These are phyloP conservation scores for Meda fulgida DNA, from an alignment of 2,797 vertebrate species.

Conservation along the genomic window DNA sequence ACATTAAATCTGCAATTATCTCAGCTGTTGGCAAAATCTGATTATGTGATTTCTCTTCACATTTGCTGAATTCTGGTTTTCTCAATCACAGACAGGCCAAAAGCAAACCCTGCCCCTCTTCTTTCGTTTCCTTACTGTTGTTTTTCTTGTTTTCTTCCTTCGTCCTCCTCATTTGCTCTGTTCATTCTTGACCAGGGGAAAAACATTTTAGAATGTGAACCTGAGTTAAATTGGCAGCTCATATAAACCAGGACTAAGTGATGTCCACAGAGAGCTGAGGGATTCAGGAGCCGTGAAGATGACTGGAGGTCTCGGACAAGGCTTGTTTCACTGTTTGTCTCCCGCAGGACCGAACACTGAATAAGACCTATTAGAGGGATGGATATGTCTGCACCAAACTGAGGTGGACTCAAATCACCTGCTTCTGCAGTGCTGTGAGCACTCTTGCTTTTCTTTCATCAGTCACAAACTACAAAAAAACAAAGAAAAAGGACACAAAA, in stretches of 20 bases:
- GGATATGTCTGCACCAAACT: constrained; percentile 37
- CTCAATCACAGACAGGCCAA: neutral
- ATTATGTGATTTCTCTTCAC: neutral
- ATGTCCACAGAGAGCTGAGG: constrained; percentile 32
- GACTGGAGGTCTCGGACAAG: constrained; percentile 28
- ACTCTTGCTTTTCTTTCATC: constrained; percentile 29
- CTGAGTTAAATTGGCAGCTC: constrained; percentile 33
- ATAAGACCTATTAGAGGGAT: constrained; percentile 51
- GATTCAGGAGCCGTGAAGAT: constrained; percentile 13
- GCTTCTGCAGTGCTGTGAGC: constrained; percentile 23
- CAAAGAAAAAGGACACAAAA: constrained; percentile 6
- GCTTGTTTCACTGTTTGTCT: constrained; percentile 40
- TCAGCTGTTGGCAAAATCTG: constrained; percentile 6
- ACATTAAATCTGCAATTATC: constrained; percentile 28
- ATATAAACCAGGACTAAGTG: constrained; percentile 9
- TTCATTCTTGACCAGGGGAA: constrained; percentile 25
- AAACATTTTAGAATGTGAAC: constrained; percentile 25
- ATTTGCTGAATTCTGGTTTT: constrained; percentile 5
- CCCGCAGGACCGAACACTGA: constrained; percentile 37
- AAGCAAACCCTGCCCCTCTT: neutral
- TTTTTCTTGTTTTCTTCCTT: constrained; percentile 2
- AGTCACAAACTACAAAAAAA: constrained; percentile 18
- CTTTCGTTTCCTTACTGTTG: neutral
- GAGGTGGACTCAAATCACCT: constrained; percentile 35
- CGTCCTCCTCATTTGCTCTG: constrained; percentile 8